Base-by-base conservation (phyloP, 2,888 invertebrate genomes). In the Apotomis betuletana region DNA sequence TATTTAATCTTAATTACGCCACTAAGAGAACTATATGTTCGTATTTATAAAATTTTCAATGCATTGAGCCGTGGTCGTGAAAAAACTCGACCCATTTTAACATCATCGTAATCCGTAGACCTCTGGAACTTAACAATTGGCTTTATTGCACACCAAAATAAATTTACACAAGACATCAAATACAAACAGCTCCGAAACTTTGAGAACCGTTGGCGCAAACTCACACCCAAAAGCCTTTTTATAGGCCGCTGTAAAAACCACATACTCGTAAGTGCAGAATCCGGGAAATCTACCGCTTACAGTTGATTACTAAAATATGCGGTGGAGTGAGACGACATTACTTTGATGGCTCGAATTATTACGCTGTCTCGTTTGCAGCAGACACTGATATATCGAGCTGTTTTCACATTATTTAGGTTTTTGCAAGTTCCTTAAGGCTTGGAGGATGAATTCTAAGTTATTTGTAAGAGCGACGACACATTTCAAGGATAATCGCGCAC, bases 291-390 rank as follows among this genome's bases (percentile, higher is more conserved):
- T 69, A 61, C 51, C 67, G 60, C 74, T 75, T 62, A 74, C 63
- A 57, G 74, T 77, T 81, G 81, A 85, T 85, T 82, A 79, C 78
- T 77, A 71, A 83, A 85, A 84, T 85, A 85, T 84, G 77, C 82
- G 77, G 74, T 75, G 73, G 69, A 54, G 67, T 57, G 67, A 55
- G 65, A 64, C 57, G 58, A 65, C 74, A 68, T 68, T 60, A 69
- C 69, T 73, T 74, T 76, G 73, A 75, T 75, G 72, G 65, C 5
- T 13, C 55, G 36, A 73, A 73, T 64, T 73, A 69, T 65, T 59
- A 54, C 60, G 64, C 64, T 27, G 64, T 73, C 61, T 60, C 69
- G 64, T 36, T 71, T 77, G 76, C 57, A 51, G 12, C 44, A 58
- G 78, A 77, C 78, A 77, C 62, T 76, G 78, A 78, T 74, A 62